Percentiles rank a stretch among this genome's conserved stretches.
phyloP scores from a whole-genome alignment of 2,797 vertebrate species.

The Nyctibius grandis region DNA sequence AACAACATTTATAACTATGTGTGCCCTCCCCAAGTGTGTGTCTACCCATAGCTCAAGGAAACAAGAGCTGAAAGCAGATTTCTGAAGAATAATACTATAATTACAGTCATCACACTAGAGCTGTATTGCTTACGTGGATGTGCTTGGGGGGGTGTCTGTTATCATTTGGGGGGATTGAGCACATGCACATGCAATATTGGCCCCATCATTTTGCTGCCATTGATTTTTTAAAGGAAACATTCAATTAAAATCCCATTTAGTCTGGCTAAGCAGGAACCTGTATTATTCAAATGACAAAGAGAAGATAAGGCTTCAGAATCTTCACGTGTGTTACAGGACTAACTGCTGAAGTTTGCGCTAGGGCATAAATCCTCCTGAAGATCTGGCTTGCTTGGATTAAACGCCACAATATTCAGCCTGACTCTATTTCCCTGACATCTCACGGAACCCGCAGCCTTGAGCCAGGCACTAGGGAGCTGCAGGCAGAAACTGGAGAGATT shows the following conservation, averaged over 20 bases:
- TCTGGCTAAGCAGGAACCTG: background rate
- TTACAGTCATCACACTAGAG: background rate
- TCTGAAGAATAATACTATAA: background rate
- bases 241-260: background rate
- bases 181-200: background rate
- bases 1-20: background rate
- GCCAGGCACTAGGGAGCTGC: background rate
- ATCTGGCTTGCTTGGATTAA: background rate
- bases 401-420: accelerated
- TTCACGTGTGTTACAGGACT: accelerated
- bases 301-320: background rate
- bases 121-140: background rate
- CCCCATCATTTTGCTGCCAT: background rate
- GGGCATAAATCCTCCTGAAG: background rate
- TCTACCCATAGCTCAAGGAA: background rate
- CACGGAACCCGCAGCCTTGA: background rate
- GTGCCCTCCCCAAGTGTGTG: background rate
- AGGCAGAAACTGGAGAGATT: background rate
- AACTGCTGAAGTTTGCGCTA: background rate
- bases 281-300: background rate
- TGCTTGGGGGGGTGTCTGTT: background rate
- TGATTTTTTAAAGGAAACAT: background rate
- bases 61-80: background rate
- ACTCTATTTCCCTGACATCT: background rate
- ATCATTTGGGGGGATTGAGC: background rate